These are phyloP conservation scores for Intellagama lesueurii DNA, from an alignment of 2,797 vertebrate genomes.

Conservation along the genomic window DNA sequence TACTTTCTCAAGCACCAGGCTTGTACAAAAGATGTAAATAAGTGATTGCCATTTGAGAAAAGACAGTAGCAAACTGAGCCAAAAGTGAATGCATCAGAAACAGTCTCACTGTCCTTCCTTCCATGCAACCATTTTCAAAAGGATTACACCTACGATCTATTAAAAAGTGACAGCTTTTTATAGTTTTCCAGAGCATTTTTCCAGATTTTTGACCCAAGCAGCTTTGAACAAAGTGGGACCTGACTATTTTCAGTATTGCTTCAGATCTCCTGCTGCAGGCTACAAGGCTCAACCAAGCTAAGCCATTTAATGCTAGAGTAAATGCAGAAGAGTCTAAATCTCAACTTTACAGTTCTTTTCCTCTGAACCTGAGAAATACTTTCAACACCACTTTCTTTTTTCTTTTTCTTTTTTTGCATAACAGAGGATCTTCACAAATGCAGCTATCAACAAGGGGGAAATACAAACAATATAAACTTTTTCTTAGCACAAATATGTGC, in stretches of 20 bases:
- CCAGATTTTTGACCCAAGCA: background rate
- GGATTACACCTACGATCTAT: background rate
- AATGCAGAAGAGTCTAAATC: background rate
- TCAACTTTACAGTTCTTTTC: background rate
- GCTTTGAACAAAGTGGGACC: background rate
- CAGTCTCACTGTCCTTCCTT: too few relatives aligned
- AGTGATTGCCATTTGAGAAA: accelerated
- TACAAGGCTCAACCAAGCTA: background rate
- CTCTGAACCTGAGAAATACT: background rate
- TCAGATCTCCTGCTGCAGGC: background rate
- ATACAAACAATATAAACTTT: background rate
- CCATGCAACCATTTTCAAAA: constrained; percentile 5
- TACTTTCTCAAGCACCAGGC: background rate
- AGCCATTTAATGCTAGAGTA: background rate
- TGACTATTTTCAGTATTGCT: background rate
- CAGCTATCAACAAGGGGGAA: background rate
- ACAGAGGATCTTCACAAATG: background rate
- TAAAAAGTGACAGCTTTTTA: background rate
- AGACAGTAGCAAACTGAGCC: background rate
- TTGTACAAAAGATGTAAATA: background rate
- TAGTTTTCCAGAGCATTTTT: background rate
- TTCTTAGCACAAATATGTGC: background rate
- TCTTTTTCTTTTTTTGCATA: too few relatives aligned
- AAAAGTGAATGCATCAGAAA: accelerated
- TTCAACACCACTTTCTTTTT: background rate